Evolutionary conservation across 1,140 invertebrate genomes (phyloP), one percentile per base, ranked within the genome.

Genomic region (Triops longicaudatus): DNA sequence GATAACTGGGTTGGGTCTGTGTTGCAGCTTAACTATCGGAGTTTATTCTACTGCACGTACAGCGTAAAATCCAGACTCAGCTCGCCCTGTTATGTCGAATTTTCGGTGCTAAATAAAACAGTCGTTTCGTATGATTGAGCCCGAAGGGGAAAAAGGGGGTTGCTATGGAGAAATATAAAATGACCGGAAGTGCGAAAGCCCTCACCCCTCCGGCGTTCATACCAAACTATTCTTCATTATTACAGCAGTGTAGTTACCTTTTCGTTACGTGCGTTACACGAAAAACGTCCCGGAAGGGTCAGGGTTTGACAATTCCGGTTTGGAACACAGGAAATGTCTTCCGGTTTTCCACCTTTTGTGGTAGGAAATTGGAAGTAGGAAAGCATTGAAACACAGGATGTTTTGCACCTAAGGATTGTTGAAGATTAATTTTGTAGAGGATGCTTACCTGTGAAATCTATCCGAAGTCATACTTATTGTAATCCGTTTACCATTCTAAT

Each of bases 41-140:
- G 50, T 17, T 63, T 63, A 63, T 63, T 63, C 50, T 63, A 63
- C 50, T 63, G 14, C 50, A 63, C 50, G 50, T 63, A 22, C n/a
- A 14, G n/a, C 3, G 44, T 63, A 63, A 6, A 5, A 22, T 63
- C 22, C 14, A 63, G 50, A 63, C 50, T 22, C 3, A 63, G 22
- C n/a, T 9, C 50, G 50, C 3, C 50, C 50, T n/a, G 50, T 22
- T 6, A 63, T 3, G n/a, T 17, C 14, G 17, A n/a, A 63, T 37
- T 37, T 37, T 37, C 17, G 50, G 50, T 9, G 50, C n/a, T 63
- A 63, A 9, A 17, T 14, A 17, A 63, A 22, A n/a, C 22, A 22
- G 17, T 63, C n/a, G 50, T 14, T 10, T 37, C 31, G 31, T 7
- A 37, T 37, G 31, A 37, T 37, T 37, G 31, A 37, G 7, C 31